Evolutionary conservation across 2,888 invertebrate genomes (phyloP), one percentile per base, ranked within the genome.

Genomic region (Apotomis betuletana): DNA sequence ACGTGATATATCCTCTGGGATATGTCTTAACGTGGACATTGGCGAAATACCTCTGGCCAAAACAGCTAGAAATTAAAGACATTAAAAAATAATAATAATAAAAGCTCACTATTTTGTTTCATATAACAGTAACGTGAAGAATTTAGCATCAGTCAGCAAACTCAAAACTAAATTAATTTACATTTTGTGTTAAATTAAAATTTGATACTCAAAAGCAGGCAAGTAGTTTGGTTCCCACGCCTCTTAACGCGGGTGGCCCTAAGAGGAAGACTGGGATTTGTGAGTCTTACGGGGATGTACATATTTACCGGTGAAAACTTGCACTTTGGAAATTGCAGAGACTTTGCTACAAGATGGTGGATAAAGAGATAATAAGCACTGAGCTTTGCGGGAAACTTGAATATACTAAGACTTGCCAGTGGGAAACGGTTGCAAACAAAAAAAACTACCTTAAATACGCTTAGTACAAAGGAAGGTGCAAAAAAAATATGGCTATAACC

Each of bases 301-400:
- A 65, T 65, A 65, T 65, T 65, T 65, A 65, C 65, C 65, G 65
- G 65, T 65, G 65, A 65, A 65, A 65, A 65, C 65, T 65, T 55
- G 65, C 65, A 65, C 55, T 65, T 65, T 65, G 65, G 65, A 64
- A 64, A 64, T 57, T 57, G 65, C 27, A 55, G 55, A 61, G 65
- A 15, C 46, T 46, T 57, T 12, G 27, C 10, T 9, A 44, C 54
- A 15, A 64, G 55, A 57, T 55, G 55, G 65, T 55, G 36, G 55
- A 57, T 64, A 55, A 57, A 12, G 5, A 46, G 41, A 65, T 65
- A 65, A 65, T 65, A 65, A 55, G 63, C 41, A 13, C 38, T 52
- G 41, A 44, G 65, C 65, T 46, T 46, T 55, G 27, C 13, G 55
- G 44, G 27, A 41, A 10, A 49, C 49, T 49, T 8, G 49, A 49